Evolutionary conservation across 1,140 invertebrate species (phyloP).

Genomic region (Zaprionus ornatus): DNA sequence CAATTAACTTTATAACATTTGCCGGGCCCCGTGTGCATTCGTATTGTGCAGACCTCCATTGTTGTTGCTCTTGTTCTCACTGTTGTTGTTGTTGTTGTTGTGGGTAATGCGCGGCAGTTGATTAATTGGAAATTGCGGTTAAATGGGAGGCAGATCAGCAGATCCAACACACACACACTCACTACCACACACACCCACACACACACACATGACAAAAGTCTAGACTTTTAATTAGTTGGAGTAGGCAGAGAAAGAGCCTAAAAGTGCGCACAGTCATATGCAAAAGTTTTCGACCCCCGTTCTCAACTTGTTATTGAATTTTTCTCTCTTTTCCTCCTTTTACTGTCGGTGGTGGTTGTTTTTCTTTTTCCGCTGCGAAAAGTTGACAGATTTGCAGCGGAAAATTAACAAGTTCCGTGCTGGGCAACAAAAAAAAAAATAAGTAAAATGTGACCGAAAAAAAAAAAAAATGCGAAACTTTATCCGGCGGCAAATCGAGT

Average conservation of each 20-base stretch:
- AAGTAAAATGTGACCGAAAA: conserved; percentile 22
- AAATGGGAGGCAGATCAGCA: conserved; percentile 58
- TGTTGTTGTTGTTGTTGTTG: conserved; percentile 28
- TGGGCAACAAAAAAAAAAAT: conserved; percentile 22
- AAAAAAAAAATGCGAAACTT: conserved; percentile 56
- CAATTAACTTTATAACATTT: conserved; percentile 82
- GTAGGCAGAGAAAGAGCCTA: conserved; percentile 44
- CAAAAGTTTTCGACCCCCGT: conserved; percentile 50
- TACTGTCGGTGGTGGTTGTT: not conserved
- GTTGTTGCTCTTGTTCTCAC: conserved; percentile 5
- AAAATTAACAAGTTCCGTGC: conserved; percentile 77
- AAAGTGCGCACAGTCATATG: conserved; percentile 53
- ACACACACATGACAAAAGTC: conserved; percentile 49
- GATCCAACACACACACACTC: conserved; percentile 19
- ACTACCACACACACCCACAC: conserved; percentile 16
- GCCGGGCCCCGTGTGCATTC: conserved; percentile 60
- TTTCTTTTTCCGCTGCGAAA: conserved; percentile 36
- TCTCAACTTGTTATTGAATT: conserved; percentile 70
- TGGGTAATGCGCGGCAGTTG: conserved; percentile 67
- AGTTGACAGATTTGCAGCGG: conserved; percentile 80
- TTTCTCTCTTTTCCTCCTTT: conserved; percentile 16
- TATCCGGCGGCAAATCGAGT: conserved; percentile 72
- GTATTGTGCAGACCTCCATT: conserved; percentile 13
- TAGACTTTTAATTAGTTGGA: conserved; percentile 76
- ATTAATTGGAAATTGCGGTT: conserved; percentile 81